Conservation (phyloP, 1,140 invertebrate genomes). For the Cecropterus lyciades region DNA sequence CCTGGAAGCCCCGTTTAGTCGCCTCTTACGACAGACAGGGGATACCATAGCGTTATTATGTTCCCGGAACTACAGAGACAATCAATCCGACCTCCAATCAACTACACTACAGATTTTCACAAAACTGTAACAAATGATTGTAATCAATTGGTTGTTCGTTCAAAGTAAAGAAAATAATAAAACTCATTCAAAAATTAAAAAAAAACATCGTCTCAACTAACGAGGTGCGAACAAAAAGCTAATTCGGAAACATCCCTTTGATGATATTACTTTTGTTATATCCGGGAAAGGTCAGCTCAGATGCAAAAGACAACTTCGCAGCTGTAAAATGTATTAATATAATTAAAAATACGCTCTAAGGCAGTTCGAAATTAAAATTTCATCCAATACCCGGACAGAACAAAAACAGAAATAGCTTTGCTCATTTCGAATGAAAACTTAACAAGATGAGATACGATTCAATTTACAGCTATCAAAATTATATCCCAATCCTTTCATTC, state of each 20-base stretch:
- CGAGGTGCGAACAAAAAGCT: background rate
- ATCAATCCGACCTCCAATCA: too few species aligned
- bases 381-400: slow-evolving; percentile 5
- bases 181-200: too few species aligned
- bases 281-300: background rate
- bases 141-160: too few species aligned
- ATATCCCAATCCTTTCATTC: slow-evolving; percentile 11
- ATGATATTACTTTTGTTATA: background rate
- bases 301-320: background rate
- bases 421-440: slow-evolving; percentile 5
- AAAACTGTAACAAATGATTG: too few species aligned
- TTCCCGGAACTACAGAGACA: too few species aligned
- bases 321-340: slow-evolving; percentile 1
- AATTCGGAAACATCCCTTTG: background rate
- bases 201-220: too few species aligned
- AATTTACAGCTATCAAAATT: slow-evolving; percentile 14
- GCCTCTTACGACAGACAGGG: too few species aligned
- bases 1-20: too few species aligned
- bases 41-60: too few species aligned
- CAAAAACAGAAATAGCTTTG: background rate
- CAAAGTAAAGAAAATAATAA: too few species aligned
- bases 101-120: too few species aligned
- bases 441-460: slow-evolving; percentile 6
- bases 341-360: slow-evolving; percentile 18
- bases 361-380: slow-evolving; percentile 16